Percentiles rank a stretch among this genome's conserved stretches.
These are phyloP conservation scores for Platycheirus albimanus DNA, from an alignment of 2,888 invertebrate species.

Conservation along the genomic window DNA sequence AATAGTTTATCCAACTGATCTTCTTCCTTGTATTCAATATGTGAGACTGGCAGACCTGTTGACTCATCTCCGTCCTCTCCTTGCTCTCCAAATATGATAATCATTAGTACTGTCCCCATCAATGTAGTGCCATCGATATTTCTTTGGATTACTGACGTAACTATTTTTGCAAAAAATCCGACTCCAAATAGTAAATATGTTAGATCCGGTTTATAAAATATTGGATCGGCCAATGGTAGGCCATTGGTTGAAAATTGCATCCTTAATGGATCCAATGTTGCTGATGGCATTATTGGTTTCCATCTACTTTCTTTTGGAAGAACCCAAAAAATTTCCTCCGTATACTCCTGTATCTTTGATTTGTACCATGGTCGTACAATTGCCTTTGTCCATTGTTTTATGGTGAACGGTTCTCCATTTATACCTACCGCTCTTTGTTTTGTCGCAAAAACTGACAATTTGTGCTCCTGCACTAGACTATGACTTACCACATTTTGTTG, in stretches of 20 bases:
- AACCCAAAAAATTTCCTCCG: neutral
- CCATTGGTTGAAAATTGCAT: neutral
- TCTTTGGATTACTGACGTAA: neutral
- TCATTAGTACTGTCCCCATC: neutral
- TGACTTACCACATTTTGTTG: neutral
- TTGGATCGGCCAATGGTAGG: neutral
- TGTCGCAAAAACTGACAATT: too few relatives aligned
- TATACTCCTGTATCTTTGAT: neutral
- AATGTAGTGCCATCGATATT: neutral
- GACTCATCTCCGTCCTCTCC: neutral
- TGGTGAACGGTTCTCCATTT: too few relatives aligned
- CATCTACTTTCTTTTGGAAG: neutral
- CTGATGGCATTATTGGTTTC: neutral
- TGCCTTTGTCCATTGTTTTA: too few relatives aligned
- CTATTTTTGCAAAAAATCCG: neutral
- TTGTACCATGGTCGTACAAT: neutral
- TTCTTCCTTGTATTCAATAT: conserved; percentile 7
- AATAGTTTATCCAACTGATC: conserved; percentile 5
- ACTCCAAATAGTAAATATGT: neutral
- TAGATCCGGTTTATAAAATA: neutral
- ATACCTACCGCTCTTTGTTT: too few relatives aligned
- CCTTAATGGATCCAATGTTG: neutral
- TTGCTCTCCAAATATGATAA: neutral
- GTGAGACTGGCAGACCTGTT: neutral
- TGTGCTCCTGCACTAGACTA: neutral